Conservation (phyloP, 2,113 vertebrate genomes). For the Elachura formosa region DNA sequence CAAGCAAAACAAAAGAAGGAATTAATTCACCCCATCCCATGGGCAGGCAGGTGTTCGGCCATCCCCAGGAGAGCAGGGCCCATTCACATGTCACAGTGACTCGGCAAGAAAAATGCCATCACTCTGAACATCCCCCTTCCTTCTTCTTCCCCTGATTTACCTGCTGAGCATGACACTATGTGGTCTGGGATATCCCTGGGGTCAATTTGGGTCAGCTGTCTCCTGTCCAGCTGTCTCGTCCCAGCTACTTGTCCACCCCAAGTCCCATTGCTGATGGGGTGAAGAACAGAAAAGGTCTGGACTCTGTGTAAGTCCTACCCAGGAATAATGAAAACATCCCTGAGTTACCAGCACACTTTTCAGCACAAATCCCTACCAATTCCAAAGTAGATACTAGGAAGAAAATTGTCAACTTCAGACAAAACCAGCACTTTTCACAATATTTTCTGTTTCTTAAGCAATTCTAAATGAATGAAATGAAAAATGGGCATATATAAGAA, state of each 20-base stretch:
- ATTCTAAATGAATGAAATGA: conserved; percentile 29
- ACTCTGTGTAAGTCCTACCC: not conserved
- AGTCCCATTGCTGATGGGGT: not conserved
- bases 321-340: not conserved
- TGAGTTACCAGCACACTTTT: not conserved
- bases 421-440: not conserved
- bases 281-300: not conserved
- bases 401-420: not conserved
- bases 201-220: not conserved
- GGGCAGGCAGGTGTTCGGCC: too few species aligned
- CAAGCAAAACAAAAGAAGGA: not conserved
- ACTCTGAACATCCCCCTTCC: not conserved
- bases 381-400: not conserved
- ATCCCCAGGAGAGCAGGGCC: not conserved
- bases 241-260: not conserved
- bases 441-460: conserved; percentile 28
- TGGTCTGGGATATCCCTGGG: not conserved
- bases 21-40: not conserved
- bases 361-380: not conserved
- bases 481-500: conserved; percentile 22
- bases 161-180: not conserved
- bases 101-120: not conserved
- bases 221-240: not conserved
- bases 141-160: not conserved
- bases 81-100: fast-evolving